These are phyloP conservation scores for Streptopelia turtur DNA, from an alignment of 2,797 vertebrate species.

Conservation along the genomic window DNA sequence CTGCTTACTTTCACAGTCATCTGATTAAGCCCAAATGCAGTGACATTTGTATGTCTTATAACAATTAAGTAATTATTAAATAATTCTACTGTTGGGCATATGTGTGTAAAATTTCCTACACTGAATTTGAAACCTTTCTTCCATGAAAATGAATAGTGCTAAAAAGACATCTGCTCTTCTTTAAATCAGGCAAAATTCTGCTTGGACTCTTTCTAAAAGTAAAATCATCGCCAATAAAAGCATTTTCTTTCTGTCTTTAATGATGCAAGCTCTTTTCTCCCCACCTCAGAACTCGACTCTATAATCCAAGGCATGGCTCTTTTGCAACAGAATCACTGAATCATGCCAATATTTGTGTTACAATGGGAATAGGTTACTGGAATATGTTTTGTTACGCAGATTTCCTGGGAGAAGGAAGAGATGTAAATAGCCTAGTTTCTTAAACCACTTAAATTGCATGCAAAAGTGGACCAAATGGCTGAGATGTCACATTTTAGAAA, in stretches of 20 bases:
- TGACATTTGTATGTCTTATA: not conserved
- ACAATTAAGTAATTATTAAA: conserved; percentile 41
- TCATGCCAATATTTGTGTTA: not conserved
- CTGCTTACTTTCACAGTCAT: not conserved
- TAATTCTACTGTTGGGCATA: conserved; percentile 42
- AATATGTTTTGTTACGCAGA: not conserved
- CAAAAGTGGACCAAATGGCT: not conserved
- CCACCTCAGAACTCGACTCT: not conserved
- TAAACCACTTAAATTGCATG: not conserved
- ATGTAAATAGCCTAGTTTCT: not conserved
- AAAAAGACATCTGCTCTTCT: conserved; percentile 52
- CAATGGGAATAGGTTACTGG: not conserved
- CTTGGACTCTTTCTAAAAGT: not conserved
- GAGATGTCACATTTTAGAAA: not conserved
- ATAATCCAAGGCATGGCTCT: not conserved
- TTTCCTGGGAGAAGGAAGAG: not conserved
- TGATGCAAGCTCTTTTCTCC: not conserved
- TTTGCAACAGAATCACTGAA: not conserved
- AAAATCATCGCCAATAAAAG: not conserved
- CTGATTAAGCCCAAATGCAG: not conserved
- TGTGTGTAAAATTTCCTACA: conserved; percentile 20
- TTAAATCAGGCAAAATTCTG: conserved; percentile 37
- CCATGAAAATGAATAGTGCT: conserved; percentile 37
- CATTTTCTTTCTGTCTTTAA: not conserved
- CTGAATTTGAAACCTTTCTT: conserved; percentile 58